A percentile compares a stretch with the other conserved stretches of the same genome.
These are phyloP conservation scores for Crocuta crocuta DNA, from an alignment of 2,113 vertebrate genomes.

Conservation along the genomic window DNA sequence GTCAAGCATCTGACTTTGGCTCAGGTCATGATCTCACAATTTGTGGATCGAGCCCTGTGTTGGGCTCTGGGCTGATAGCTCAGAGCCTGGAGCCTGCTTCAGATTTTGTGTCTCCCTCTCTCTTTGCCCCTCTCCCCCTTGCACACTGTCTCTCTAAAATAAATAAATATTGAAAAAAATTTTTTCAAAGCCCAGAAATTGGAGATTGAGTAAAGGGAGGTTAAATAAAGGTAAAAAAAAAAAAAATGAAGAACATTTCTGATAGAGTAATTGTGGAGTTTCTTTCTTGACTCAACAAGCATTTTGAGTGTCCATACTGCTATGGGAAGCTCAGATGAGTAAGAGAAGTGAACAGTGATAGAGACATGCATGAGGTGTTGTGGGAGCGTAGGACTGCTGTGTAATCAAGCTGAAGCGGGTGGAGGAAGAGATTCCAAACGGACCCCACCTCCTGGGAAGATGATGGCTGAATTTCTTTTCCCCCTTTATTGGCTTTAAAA, in stretches of 20 bases:
- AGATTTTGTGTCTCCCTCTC: too few relatives aligned
- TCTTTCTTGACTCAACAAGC: not conserved
- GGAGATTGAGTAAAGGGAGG: not conserved
- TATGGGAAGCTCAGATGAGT: not conserved
- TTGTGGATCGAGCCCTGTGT: too few relatives aligned
- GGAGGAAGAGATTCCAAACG: not conserved
- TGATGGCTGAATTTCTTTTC: not conserved
- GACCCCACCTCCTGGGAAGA: not conserved
- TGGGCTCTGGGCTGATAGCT: too few relatives aligned
- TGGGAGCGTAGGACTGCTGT: too few relatives aligned
- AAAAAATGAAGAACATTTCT: not conserved
- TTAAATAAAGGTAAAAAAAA: conserved; percentile 35
- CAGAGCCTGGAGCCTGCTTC: too few relatives aligned
- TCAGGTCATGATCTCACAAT: too few relatives aligned
- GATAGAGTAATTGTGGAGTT: not conserved
- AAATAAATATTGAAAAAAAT: too few relatives aligned
- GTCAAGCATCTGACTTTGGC: too few relatives aligned
- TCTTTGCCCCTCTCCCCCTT: too few relatives aligned
- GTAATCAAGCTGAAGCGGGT: too few relatives aligned
- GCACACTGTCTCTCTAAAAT: too few relatives aligned
- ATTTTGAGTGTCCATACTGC: not conserved
- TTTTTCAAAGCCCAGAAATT: not conserved
- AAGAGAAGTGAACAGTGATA: not conserved
- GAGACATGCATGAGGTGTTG: not conserved
- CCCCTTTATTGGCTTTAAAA: conserved; percentile 1